Percentiles rank a stretch among this genome's conserved stretches.
Evolutionary conservation across 2,888 invertebrate genomes (phyloP).

Genomic region (Scrobipalpa atriplicella): DNA sequence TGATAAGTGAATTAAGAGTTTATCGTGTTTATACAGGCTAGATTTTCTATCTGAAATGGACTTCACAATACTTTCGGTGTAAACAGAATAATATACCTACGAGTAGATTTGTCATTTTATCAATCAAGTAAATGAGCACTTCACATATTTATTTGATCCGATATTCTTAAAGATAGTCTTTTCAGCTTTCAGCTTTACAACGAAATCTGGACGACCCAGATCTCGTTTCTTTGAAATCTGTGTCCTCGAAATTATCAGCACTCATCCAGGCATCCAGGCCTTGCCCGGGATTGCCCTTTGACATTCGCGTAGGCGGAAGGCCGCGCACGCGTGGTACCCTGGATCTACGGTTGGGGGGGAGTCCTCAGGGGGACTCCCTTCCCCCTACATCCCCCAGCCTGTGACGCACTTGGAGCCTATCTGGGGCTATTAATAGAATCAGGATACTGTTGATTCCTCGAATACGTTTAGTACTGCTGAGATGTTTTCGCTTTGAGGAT

Average conservation of each 20-base stretch:
- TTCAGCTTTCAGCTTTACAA: no score
- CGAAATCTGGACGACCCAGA: background rate
- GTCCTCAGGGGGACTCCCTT: conserved; percentile 28
- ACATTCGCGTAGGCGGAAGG: conserved; percentile 63
- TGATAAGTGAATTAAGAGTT: no score
- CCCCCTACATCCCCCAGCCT: conserved; percentile 43
- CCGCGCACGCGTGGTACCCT: conserved; percentile 60
- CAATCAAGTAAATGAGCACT: no score
- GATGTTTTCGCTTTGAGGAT: background rate
- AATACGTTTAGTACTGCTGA: conserved; percentile 25
- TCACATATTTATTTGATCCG: no score
- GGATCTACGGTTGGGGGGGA: background rate
- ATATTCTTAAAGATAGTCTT: no score
- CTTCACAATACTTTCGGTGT: no score
- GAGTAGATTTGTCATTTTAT: no score
- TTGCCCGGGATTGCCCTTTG: conserved; percentile 73
- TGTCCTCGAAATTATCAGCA: conserved; percentile 1
- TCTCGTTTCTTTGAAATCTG: background rate
- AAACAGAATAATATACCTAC: no score
- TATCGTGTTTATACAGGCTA: no score
- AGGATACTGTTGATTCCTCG: conserved; percentile 43
- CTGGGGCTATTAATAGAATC: conserved; percentile 61
- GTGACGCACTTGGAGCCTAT: conserved; percentile 68
- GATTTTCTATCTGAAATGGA: no score
- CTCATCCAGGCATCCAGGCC: conserved; percentile 46